These are phyloP conservation scores for Calyptommatus sinebrachiatus DNA, from an alignment of 2,113 vertebrate species.

Conservation along the genomic window DNA sequence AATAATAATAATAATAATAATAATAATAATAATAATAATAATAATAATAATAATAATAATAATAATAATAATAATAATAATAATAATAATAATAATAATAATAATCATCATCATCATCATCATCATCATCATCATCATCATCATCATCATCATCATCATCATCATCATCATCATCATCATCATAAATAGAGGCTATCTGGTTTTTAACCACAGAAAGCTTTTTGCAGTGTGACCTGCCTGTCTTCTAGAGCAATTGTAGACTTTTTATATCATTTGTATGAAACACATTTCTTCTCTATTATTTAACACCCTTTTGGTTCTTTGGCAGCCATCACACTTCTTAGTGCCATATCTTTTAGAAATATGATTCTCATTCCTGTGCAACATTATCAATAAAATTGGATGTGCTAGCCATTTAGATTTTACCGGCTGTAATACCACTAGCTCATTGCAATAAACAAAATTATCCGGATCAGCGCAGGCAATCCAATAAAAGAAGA, in stretches of 20 bases:
- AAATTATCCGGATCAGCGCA: not conserved
- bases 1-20: no score
- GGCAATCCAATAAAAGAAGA: not conserved
- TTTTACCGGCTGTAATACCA: not conserved
- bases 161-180: no score
- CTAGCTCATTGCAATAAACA: not conserved
- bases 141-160: no score
- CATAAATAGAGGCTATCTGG: not conserved
- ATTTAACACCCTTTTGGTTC: not conserved
- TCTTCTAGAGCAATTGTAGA: not conserved
- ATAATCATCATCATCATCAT: no score
- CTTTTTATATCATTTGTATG: no score
- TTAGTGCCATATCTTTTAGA: not conserved
- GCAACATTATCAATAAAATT: not conserved
- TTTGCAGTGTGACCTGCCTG: not conserved
- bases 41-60: no score
- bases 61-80: no score
- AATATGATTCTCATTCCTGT: no score
- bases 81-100: no score
- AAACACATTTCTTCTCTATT: not conserved
- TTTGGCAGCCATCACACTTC: not conserved
- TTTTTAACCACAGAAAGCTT: not conserved
- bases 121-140: no score
- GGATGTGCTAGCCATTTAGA: not conserved
- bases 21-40: no score